Evolutionary conservation across 1,140 invertebrate genomes (phyloP).

Genomic region (Heliconius congener): DNA sequence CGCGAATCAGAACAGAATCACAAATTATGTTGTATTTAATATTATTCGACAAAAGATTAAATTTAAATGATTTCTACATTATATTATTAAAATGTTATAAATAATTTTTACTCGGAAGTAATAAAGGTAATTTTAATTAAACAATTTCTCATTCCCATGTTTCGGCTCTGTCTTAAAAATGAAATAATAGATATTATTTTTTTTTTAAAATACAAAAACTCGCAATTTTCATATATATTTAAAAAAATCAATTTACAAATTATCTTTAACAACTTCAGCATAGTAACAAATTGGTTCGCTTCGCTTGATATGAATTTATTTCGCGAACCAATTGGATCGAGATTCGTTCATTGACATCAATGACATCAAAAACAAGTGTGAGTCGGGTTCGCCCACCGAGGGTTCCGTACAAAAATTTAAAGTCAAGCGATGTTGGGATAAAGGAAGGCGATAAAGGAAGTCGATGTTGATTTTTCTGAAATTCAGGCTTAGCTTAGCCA

Average conservation of each 20-base stretch:
- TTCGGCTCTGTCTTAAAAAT: neutral
- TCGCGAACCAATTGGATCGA: constrained; percentile 19
- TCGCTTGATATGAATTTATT: constrained; percentile 25
- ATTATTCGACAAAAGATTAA: neutral
- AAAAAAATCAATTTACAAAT: neutral
- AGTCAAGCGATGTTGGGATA: too few relatives aligned
- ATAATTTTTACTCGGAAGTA: neutral
- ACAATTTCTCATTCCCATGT: neutral
- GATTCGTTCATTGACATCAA: constrained; percentile 37
- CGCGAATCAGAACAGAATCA: constrained; percentile 36
- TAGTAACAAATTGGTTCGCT: neutral
- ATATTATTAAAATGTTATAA: neutral
- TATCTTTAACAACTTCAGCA: neutral
- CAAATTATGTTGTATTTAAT: neutral
- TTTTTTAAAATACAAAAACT: neutral
- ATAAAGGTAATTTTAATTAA: neutral
- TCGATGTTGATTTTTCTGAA: too few relatives aligned
- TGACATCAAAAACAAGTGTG: too few relatives aligned
- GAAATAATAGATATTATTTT: neutral
- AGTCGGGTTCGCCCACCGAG: too few relatives aligned
- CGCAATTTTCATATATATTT: neutral
- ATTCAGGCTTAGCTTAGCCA: too few relatives aligned
- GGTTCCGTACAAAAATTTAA: too few relatives aligned
- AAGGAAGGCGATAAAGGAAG: too few relatives aligned
- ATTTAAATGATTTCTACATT: neutral